Evolutionary conservation across 2,888 invertebrate species (phyloP), one percentile per base, ranked within the genome.

Genomic region (Cataglyphis altisquamis): DNA sequence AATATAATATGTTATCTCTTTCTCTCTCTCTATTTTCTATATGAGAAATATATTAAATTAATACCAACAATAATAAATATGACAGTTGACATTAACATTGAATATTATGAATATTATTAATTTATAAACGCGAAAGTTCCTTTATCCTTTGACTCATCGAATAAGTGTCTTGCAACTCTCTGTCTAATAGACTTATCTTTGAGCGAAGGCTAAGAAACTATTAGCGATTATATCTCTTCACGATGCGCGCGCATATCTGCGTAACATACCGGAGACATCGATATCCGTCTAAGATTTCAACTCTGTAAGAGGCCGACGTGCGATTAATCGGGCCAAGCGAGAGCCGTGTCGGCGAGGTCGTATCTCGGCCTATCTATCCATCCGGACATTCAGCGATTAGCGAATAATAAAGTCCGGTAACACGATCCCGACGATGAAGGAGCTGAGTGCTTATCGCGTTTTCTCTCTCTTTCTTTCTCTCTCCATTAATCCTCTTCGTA

Each of bases 341-440:
- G 82, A 72, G 75, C 52, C 52, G n/a, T 81, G 80, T 86, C 86
- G 73, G 70, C 75, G 55, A 39, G 83, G 45, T 52, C 78, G 82
- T 88, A 82, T 84, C 82, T 84, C 52, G 52, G 36, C 15, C 52
- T 80, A 80, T 68, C 82, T 72, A 48, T 75, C 68, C 82, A 77
- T 87, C 74, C 84, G 64, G 75, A 85, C 87, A 82, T 85, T 86
- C 75, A 87, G 87, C 91, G 92, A 92, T 92, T 90, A 92, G 86
- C 89, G 83, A 89, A 91, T 91, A 90, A 87, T 87, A 87, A 86
- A 86, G 84, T 84, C 82, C 74, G 75, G 91, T 88, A 91, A 91
- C 64, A 64, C 77, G 91, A 91, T 68, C 83, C 85, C 77, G 62
- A 66, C 62, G 52, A 80, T 72, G 83, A 84, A 84, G 64, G 82